Evolutionary conservation across 2,888 invertebrate species (phyloP).

Genomic region (Zootermopsis nevadensis): DNA sequence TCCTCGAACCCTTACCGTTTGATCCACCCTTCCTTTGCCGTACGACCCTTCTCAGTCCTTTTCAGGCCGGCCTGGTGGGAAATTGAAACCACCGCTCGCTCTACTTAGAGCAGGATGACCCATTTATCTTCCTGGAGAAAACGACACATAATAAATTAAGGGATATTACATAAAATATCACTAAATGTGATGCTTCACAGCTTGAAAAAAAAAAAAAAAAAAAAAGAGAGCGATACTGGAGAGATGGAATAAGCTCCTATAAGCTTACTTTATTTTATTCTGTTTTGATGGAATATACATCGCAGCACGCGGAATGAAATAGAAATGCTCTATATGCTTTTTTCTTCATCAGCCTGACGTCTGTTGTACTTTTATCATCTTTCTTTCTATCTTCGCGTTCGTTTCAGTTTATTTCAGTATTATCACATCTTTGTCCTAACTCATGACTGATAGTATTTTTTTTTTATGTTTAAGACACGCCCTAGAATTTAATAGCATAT

Average conservation of each 20-base stretch:
- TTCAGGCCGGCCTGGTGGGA: conserved; percentile 36
- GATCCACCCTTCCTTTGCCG: conserved; percentile 7
- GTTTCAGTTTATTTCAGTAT: too few relatives aligned
- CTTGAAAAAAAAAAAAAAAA: too few relatives aligned
- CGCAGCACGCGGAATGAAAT: not conserved
- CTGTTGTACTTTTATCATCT: not conserved
- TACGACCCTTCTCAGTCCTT: not conserved
- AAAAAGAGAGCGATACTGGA: conserved; percentile 39
- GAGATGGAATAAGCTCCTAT: conserved; percentile 34
- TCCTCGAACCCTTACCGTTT: conserved; percentile 20
- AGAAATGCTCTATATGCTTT: not conserved
- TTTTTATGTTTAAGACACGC: too few relatives aligned
- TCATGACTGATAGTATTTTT: too few relatives aligned
- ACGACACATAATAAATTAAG: conserved; percentile 53
- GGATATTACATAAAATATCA: conserved; percentile 52
- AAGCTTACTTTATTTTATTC: conserved; percentile 42
- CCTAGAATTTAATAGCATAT: too few relatives aligned
- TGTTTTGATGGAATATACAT: conserved; percentile 43
- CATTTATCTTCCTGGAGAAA: conserved; percentile 50
- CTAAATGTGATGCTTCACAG: conserved; percentile 48
- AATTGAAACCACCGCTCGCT: conserved; percentile 29
- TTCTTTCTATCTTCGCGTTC: conserved; percentile 6
- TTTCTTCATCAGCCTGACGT: conserved; percentile 29
- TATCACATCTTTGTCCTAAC: too few relatives aligned
- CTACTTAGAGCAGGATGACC: conserved; percentile 42